Conservation (phyloP, 2,888 invertebrate species). For the Pardosa pseudoannulata region DNA sequence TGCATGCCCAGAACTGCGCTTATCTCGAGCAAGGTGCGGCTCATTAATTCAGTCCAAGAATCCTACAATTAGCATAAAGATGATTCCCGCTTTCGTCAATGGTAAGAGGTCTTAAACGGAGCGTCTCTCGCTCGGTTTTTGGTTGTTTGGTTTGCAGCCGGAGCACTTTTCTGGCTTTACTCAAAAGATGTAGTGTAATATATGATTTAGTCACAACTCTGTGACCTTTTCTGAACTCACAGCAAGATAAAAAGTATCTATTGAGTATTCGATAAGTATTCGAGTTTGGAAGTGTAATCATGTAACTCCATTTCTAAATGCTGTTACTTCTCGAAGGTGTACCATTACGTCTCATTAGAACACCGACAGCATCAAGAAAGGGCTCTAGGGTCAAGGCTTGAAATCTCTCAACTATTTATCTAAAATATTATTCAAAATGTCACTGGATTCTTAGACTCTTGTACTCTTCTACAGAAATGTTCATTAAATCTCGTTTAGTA, state of each 20-base stretch:
- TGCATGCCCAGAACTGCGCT: constrained; percentile 21
- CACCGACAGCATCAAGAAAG: not conserved
- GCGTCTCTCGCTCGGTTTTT: not conserved
- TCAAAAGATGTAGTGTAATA: not conserved
- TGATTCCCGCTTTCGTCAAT: constrained; percentile 14
- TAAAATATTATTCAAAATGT: not conserved
- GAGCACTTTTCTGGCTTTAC: not conserved
- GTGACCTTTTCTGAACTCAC: constrained; percentile 2
- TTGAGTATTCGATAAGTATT: not conserved
- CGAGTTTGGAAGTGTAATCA: not conserved
- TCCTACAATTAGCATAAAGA: constrained; percentile 68
- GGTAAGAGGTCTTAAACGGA: constrained; percentile 6
- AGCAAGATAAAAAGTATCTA: not conserved
- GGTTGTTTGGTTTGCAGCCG: not conserved
- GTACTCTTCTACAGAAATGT: not conserved
- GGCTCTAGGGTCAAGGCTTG: not conserved
- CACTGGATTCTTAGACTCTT: not conserved
- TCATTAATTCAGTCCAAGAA: constrained; percentile 66
- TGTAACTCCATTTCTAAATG: not conserved
- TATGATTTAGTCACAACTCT: not conserved
- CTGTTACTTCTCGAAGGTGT: not conserved
- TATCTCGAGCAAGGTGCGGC: constrained; percentile 46
- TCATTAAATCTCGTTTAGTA: no score
- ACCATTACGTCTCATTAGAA: constrained; percentile 17
- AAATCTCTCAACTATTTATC: not conserved